Percentiles rank a stretch among this genome's conserved stretches.
Evolutionary conservation across 2,888 invertebrate genomes (phyloP).

Genomic region (Scaptomyza tumidula): DNA sequence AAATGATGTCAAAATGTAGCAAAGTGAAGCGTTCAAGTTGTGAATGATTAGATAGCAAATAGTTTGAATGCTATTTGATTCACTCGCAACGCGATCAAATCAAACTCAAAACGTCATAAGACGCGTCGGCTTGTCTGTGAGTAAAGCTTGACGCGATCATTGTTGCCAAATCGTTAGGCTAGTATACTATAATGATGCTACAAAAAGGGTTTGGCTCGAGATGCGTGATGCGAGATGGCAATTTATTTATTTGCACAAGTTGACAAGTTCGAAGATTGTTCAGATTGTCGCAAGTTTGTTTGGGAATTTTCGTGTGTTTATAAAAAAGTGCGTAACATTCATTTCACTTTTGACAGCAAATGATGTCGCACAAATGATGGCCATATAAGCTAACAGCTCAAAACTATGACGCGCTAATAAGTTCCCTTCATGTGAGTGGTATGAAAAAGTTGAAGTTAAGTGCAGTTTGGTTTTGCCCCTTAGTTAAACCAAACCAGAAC

Average conservation of each 20-base stretch:
- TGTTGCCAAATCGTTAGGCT: constrained; percentile 36
- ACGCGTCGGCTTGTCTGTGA: constrained; percentile 31
- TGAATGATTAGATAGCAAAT: constrained; percentile 27
- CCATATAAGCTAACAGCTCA: neutral
- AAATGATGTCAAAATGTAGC: constrained; percentile 8
- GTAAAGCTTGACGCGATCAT: constrained; percentile 1
- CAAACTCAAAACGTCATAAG: constrained; percentile 5
- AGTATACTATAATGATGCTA: constrained; percentile 12
- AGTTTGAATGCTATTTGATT: constrained; percentile 23
- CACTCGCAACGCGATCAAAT: neutral
- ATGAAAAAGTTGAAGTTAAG: neutral
- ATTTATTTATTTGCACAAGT: constrained; percentile 36
- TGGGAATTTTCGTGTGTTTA: constrained; percentile 18
- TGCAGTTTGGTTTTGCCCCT: constrained; percentile 1
- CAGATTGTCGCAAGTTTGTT: constrained; percentile 20
- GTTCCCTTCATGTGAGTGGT: too few species aligned
- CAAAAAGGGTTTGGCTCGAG: constrained; percentile 29
- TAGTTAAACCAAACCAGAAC: constrained; percentile 8
- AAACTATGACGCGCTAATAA: neutral
- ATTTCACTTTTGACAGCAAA: constrained; percentile 14
- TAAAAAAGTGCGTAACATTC: constrained; percentile 22
- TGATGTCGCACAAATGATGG: constrained; percentile 9
- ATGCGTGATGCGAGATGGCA: constrained; percentile 22
- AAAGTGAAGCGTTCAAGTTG: neutral
- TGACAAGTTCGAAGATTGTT: constrained; percentile 32